These are phyloP conservation scores for Corvus cornix DNA, from an alignment of 2,113 vertebrate species.

Conservation along the genomic window DNA sequence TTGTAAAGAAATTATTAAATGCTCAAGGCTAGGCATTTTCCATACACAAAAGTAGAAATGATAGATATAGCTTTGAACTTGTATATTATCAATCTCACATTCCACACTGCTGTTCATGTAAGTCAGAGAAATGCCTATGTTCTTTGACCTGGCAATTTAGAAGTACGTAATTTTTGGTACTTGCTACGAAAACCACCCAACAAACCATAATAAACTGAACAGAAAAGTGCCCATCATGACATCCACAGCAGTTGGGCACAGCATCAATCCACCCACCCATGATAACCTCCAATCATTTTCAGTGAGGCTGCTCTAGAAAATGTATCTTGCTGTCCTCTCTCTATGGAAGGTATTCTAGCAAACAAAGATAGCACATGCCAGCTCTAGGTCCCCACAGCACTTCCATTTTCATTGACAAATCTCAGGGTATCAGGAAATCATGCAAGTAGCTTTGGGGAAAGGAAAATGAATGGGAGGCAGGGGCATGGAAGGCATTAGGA, in stretches of 20 bases:
- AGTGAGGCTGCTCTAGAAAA: not conserved
- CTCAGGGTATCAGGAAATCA: not conserved
- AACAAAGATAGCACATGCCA: not conserved
- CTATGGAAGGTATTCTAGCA: not conserved
- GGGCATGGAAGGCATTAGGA: not conserved
- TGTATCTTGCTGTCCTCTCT: not conserved
- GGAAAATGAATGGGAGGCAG: not conserved
- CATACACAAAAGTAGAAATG: not conserved
- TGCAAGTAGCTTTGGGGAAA: not conserved
- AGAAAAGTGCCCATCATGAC: not conserved
- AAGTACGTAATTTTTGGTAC: not conserved
- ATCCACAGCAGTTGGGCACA: not conserved
- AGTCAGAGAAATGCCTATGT: not conserved
- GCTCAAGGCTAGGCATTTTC: not conserved
- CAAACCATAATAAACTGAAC: not conserved
- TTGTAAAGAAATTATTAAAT: not conserved
- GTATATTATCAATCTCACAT: not conserved
- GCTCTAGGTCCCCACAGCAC: not conserved
- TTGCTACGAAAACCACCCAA: not conserved
- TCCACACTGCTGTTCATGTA: not conserved
- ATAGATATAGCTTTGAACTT: not conserved
- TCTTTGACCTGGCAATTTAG: not conserved
- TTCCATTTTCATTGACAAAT: not conserved
- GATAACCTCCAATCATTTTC: not conserved
- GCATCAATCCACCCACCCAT: not conserved